phyloP scores from a whole-genome alignment of 2,888 invertebrate genomes.

The Priocnemis perturbator region DNA sequence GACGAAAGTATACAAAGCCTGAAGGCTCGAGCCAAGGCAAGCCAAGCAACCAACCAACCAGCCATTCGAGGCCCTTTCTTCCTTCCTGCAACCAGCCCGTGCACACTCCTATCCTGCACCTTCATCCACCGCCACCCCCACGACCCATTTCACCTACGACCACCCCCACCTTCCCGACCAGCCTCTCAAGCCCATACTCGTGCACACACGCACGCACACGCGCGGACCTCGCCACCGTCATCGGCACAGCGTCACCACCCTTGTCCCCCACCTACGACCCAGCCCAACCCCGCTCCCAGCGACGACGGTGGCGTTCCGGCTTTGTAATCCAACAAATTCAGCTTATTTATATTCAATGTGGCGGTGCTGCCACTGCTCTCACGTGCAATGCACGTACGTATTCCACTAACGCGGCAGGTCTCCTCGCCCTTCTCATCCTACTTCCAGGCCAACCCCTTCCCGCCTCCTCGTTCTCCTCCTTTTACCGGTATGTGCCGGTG shows the following conservation, averaged over 20 bases:
- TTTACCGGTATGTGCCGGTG: slow-evolving; percentile 38
- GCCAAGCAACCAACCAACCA: slow-evolving; percentile 23
- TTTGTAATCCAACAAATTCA: slow-evolving; percentile 63
- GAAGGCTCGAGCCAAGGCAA: slow-evolving; percentile 37
- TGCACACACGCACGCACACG: not conserved
- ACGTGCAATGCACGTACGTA: slow-evolving; percentile 59
- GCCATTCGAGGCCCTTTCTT: slow-evolving; percentile 42
- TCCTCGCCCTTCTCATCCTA: slow-evolving; percentile 12
- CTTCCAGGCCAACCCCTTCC: slow-evolving; percentile 10
- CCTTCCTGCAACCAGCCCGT: slow-evolving; percentile 7
- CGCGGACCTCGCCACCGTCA: not conserved
- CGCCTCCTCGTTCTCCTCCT: slow-evolving; percentile 24
- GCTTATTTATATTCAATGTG: slow-evolving; percentile 62
- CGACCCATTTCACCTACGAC: not conserved
- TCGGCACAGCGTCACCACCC: too few species aligned
- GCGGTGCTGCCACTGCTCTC: slow-evolving; percentile 48
- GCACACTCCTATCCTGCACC: not conserved
- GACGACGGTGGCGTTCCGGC: slow-evolving; percentile 38
- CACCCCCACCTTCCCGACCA: not conserved
- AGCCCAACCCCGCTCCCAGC: not conserved
- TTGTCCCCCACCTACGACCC: not conserved
- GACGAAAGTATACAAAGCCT: slow-evolving; percentile 52
- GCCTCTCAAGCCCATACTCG: not conserved
- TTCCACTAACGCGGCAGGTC: slow-evolving; percentile 55
- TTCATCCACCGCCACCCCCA: slow-evolving; percentile 1